Percentiles rank a stretch among this genome's conserved stretches.
Evolutionary conservation across 2,888 invertebrate genomes (phyloP).

Genomic region (Heliconius ismenius): DNA sequence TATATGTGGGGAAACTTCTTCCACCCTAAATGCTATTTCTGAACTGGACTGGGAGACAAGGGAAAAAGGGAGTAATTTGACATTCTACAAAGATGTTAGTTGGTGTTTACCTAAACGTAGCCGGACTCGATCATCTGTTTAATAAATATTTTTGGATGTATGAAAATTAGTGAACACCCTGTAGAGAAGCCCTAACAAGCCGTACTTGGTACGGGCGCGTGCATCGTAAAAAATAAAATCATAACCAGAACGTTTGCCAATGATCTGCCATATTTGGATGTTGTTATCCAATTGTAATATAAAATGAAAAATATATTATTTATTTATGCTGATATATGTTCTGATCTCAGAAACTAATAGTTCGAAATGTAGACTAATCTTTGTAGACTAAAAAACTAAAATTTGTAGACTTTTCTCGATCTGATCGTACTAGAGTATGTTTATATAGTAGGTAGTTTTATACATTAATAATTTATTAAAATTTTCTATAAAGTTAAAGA

Average conservation of each 20-base stretch:
- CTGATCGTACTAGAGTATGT: background rate
- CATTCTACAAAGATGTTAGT: too few relatives aligned
- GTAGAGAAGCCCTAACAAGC: slow-evolving; percentile 57
- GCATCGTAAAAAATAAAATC: slow-evolving; percentile 78
- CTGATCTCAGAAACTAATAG: too few relatives aligned
- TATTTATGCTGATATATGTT: background rate
- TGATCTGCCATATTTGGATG: slow-evolving; percentile 64
- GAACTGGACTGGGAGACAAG: too few relatives aligned
- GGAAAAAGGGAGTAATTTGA: too few relatives aligned
- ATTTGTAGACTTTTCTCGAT: too few relatives aligned
- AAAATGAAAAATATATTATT: background rate
- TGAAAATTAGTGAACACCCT: slow-evolving; percentile 50
- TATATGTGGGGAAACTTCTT: background rate
- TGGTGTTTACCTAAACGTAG: too few relatives aligned
- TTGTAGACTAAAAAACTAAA: too few relatives aligned
- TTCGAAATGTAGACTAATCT: too few relatives aligned
- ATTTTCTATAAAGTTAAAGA: background rate
- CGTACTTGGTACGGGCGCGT: slow-evolving; percentile 77
- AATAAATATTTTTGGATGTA: background rate
- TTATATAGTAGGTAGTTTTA: background rate
- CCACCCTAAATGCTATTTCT: background rate
- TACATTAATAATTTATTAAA: background rate
- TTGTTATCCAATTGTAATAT: slow-evolving; percentile 46
- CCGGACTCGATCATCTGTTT: background rate
- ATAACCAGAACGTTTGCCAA: slow-evolving; percentile 68